Base-by-base conservation (phyloP, 1,140 invertebrate species). In the Eurosta solidaginis region DNA sequence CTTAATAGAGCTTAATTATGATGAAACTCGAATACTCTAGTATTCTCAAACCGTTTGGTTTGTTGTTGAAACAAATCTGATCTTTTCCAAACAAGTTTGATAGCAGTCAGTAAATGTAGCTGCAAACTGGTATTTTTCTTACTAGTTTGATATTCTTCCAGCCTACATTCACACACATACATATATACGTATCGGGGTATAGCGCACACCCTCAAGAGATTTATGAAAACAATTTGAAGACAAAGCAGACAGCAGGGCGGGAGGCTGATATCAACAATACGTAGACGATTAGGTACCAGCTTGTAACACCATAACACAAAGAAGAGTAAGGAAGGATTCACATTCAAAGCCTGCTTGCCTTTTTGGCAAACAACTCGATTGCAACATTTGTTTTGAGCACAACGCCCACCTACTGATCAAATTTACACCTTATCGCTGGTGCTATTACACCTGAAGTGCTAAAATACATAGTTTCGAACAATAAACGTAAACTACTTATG, bases 401-500 rank as follows among this genome's bases (percentile, higher is more conserved):
- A 68, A 33, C 59, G 59, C 59, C 59, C 59, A 68, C 59, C 59
- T 68, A 68, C 59, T 68, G 59, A 33, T 33, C 17, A 68, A 68
- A 68, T 68, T 68, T 29, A 40, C 59, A 68, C 59, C 59, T 68
- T 59, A 27, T 33, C 50, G 54, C 54, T 6, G 27, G 27, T n/a
- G n/a, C 6, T 68, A 20, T 68, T 68, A 33, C 59, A 68, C 59
- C 59, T 68, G 59, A 68, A 68, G n/a, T 40, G 59, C 33, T 20
- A 9, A 36, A 63, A 6, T 36, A n/a, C n/a, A n/a, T n/a, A n/a
- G n/a, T n/a, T n/a, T n/a, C n/a, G n/a, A n/a, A n/a, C n/a, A n/a
- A n/a, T n/a, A n/a, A n/a, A n/a, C n/a, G n/a, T n/a, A n/a, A n/a
- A n/a, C n/a, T n/a, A n/a, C n/a, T n/a, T n/a, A n/a, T n/a, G n/a